Conservation (phyloP, 2,888 invertebrate species). For the Drosophila yooni region DNA sequence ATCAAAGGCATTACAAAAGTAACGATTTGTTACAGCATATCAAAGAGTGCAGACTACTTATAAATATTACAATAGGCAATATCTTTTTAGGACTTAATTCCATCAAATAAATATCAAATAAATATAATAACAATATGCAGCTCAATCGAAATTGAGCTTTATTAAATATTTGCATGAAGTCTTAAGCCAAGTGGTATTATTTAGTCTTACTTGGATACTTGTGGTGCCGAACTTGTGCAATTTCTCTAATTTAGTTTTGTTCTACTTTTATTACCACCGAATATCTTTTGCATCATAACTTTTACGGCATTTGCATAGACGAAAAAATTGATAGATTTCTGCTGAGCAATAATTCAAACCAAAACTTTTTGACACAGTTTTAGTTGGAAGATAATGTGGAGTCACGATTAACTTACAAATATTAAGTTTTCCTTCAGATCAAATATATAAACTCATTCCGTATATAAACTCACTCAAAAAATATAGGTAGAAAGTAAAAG, state of each 20-base stretch:
- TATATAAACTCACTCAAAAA: background rate
- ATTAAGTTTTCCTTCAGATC: background rate
- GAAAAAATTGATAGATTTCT: background rate
- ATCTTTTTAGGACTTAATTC: background rate
- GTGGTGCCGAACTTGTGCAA: background rate
- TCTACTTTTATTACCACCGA: background rate
- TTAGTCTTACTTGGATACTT: background rate
- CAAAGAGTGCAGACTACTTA: background rate
- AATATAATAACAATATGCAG: background rate
- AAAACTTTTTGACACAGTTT: no score
- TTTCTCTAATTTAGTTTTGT: background rate
- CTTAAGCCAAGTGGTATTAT: background rate
- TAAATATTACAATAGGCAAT: background rate
- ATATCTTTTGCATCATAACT: background rate
- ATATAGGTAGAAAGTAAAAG: fast-evolving
- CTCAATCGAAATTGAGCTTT: background rate
- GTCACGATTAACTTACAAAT: background rate
- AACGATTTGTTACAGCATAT: conserved; percentile 6
- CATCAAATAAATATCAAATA: background rate
- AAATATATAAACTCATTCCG: background rate
- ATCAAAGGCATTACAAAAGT: conserved; percentile 16
- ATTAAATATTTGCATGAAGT: background rate
- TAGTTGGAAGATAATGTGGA: background rate
- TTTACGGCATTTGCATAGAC: background rate
- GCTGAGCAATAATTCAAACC: background rate